Base-by-base conservation (phyloP, 2,888 invertebrate genomes). In the Brenthis hecate region DNA sequence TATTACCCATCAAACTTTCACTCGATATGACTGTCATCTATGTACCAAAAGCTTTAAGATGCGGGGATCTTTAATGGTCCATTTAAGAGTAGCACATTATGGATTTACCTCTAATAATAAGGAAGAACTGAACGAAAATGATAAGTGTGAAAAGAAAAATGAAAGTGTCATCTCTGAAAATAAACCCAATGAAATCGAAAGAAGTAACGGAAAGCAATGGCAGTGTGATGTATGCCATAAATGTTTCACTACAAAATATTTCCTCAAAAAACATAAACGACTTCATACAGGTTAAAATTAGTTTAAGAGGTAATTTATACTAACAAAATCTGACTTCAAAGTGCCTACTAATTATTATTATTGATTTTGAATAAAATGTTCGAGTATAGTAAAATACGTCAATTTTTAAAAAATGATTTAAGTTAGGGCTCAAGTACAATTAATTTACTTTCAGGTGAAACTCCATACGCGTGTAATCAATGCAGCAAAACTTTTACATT, bases 401-500 rank as follows among this genome's bases (percentile, higher is more conserved):
- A 43, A 43, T 2, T 11, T 11, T 43, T 11, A 2, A 11, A 11
- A 36, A 0, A 36, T 8, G 8, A 36, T 36, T 6, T 43, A 43
- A 43, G 11, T 43, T 11, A 43, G 11, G 11, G 8, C 36, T 43
- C 11, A 43, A 13, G n/a, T 50, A 56, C 64, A 47, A 19, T 19
- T 65, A 48, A 19, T n/a, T 73, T 61, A 55, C 68, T 73, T 74
- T 72, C 93, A 95, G 97, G 97, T 69, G 97, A 97, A 93, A 97
- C 97, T 94, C 97, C 97, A 0, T 97, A 97, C 81, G 95, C 95
- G 28, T 97, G 97, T 81, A 93, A 94, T 60, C 95, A 96, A 76
- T 97, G 97, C 82, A 96, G 96, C 74, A 96, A 97, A 84, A 96
- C 96, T 13, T 97, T 97, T 86, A 97, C 97, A 62, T 97, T 97